Conservation (phyloP, 2,888 invertebrate genomes). For the Coleophora deauratella region DNA sequence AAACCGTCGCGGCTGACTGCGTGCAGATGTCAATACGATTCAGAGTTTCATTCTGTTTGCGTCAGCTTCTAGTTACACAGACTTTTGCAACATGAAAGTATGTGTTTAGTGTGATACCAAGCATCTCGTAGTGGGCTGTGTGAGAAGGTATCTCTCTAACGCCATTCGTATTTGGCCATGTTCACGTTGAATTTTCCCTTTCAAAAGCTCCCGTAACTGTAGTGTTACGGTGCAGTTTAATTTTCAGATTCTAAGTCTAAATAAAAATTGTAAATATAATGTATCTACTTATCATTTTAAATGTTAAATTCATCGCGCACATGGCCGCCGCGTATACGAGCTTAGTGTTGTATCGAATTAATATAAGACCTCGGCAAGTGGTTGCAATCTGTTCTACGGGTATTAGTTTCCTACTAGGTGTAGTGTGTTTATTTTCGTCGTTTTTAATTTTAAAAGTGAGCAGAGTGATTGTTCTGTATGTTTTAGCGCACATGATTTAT, state of each 20-base stretch:
- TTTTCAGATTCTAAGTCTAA: neutral
- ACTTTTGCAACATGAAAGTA: too few relatives aligned
- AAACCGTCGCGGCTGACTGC: constrained; percentile 18
- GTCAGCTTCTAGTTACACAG: too few relatives aligned
- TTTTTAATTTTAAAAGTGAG: constrained; percentile 38
- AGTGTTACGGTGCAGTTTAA: constrained; percentile 37
- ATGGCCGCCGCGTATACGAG: constrained; percentile 20
- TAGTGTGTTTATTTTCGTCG: constrained; percentile 62
- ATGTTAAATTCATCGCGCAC: constrained; percentile 41
- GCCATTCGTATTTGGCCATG: constrained; percentile 26
- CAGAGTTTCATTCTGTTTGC: neutral
- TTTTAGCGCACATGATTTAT: constrained; percentile 55
- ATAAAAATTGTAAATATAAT: constrained; percentile 28
- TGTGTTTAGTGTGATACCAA: constrained; percentile 11
- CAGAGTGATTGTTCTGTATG: constrained; percentile 42
- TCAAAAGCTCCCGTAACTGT: constrained; percentile 24
- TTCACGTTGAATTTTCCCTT: constrained; percentile 26
- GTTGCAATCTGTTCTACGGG: constrained; percentile 72
- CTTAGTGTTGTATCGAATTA: constrained; percentile 3
- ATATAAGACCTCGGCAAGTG: constrained; percentile 14
- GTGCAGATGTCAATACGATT: constrained; percentile 8
- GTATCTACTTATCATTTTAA: constrained; percentile 69
- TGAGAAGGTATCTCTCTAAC: constrained; percentile 2
- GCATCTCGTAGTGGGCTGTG: constrained; percentile 19
- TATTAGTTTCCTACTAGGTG: constrained; percentile 74